These are phyloP conservation scores for Chironomus tentans DNA, from an alignment of 2,888 invertebrate genomes.

Conservation along the genomic window DNA sequence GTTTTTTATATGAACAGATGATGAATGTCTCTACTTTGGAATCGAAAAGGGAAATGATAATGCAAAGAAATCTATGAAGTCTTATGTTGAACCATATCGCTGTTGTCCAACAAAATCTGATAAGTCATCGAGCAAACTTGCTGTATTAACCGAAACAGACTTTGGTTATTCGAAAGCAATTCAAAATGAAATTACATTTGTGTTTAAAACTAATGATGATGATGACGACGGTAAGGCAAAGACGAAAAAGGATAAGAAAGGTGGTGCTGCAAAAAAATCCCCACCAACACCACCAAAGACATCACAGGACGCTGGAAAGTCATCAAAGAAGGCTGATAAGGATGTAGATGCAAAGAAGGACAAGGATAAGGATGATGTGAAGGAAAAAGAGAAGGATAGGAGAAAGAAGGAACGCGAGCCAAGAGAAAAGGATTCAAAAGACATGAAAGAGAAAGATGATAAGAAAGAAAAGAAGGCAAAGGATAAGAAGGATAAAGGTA, in stretches of 20 bases:
- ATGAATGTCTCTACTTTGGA: slow-evolving; percentile 95
- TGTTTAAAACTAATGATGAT: neutral
- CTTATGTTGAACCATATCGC: slow-evolving; percentile 79
- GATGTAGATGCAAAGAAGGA: slow-evolving; percentile 13
- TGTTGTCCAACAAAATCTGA: slow-evolving; percentile 82
- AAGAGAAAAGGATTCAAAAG: slow-evolving; percentile 19
- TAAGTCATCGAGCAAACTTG: slow-evolving; percentile 33
- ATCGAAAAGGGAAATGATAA: slow-evolving; percentile 76
- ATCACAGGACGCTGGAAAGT: neutral
- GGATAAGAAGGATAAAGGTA: slow-evolving; percentile 25
- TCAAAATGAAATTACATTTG: slow-evolving; percentile 1
- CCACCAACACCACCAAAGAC: slow-evolving; percentile 10
- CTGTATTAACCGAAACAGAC: slow-evolving; percentile 10
- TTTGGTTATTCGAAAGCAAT: slow-evolving; percentile 7
- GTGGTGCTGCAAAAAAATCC: neutral
- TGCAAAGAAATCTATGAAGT: slow-evolving; percentile 46
- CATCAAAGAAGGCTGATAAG: neutral
- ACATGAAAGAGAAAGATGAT: slow-evolving; percentile 20
- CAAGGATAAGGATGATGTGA: slow-evolving; percentile 22
- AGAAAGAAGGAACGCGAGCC: slow-evolving; percentile 27
- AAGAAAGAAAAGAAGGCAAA: slow-evolving; percentile 24
- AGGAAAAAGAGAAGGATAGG: slow-evolving; percentile 23
- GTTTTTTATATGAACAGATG: slow-evolving; percentile 87
- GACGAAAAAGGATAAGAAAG: slow-evolving; percentile 17
- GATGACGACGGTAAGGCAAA: neutral